Evolutionary conservation across 2,113 vertebrate species (phyloP).

Genomic region (Cyprichromis sp.): DNA sequence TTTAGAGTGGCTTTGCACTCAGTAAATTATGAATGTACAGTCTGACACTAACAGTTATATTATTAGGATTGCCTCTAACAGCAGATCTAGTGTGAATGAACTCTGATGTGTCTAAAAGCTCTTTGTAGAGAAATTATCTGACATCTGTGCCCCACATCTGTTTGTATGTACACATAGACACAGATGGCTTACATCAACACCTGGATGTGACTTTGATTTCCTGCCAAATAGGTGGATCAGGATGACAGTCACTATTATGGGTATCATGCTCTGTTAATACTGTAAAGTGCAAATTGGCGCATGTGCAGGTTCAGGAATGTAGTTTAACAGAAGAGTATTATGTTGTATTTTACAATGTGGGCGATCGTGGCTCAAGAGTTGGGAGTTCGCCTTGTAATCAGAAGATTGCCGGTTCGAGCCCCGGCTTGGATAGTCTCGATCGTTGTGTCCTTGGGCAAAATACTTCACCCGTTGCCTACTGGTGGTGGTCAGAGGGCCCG

Average conservation of each 20-base stretch:
- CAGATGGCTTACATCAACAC: constrained; percentile 67
- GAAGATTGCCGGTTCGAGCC: no score
- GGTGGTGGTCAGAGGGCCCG: no score
- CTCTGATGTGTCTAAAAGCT: constrained; percentile 29
- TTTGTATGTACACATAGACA: constrained; percentile 48
- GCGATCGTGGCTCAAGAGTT: no score
- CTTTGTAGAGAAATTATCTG: constrained; percentile 55
- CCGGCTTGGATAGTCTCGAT: no score
- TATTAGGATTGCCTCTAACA: constrained; percentile 4
- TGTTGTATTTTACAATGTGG: not conserved
- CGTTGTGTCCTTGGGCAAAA: no score
- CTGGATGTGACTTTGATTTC: constrained; percentile 64
- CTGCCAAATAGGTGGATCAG: constrained; percentile 62
- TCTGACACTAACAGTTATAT: constrained; percentile 19
- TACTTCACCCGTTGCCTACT: no score
- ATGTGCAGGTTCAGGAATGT: constrained; percentile 13
- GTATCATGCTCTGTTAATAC: constrained; percentile 54
- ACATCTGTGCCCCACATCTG: constrained; percentile 60
- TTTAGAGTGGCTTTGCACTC: not conserved
- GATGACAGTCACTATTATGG: constrained; percentile 46
- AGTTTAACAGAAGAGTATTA: not conserved
- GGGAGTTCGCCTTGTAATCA: no score
- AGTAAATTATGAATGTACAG: not conserved
- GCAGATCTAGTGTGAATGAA: constrained; percentile 16
- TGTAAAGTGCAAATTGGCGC: constrained; percentile 23